Evolutionary conservation across 2,797 vertebrate species (phyloP), one percentile per base, ranked within the genome.

Genomic region (Phoebastria nigripes): DNA sequence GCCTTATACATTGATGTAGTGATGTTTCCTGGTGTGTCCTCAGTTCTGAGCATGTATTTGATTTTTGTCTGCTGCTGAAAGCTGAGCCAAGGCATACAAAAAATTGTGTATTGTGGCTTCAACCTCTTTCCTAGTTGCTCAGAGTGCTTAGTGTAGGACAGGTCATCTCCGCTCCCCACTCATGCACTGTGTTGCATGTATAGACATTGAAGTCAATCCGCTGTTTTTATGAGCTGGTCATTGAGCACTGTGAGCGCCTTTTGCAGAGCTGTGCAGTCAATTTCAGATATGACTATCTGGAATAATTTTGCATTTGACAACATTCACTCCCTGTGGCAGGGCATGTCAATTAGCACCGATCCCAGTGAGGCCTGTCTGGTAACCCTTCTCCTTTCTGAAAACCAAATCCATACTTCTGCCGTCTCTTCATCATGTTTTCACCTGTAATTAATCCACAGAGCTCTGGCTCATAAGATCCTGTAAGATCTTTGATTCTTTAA

Each of bases 161-260:
- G 61, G 41, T 87, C 41, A 77, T n/a, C 37, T 9, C 19, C 2
- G 4, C 17, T 82, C 13, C 25, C 31, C 4, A 5, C 47, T 58
- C 18, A 9, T 0, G 1, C 0, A 0, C 66, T 65, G n/a, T 1
- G 0, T 33, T 86, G 52, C 26, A 20, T 19, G 39, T 65, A 28
- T 7, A 77, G 56, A 69, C 24, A 10, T 7, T 33, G 78, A 62
- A 76, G 67, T 61, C 22, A 35, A 19, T 22, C 56, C 3, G 1
- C 13, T 79, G 17, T 15, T 59, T 76, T 85, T 63, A 58, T 33
- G 44, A 74, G 44, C 52, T 63, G 61, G 12, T 74, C 52, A 11
- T 3, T 61, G 54, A 93, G 51, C 47, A 5, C 61, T 35, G 33
- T 10, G 39, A 52, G 28, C 0, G 1, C 55, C 44, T 84, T 80